phyloP scores from a whole-genome alignment of 2,113 vertebrate species.

The Cephalopholis sonnerati region DNA sequence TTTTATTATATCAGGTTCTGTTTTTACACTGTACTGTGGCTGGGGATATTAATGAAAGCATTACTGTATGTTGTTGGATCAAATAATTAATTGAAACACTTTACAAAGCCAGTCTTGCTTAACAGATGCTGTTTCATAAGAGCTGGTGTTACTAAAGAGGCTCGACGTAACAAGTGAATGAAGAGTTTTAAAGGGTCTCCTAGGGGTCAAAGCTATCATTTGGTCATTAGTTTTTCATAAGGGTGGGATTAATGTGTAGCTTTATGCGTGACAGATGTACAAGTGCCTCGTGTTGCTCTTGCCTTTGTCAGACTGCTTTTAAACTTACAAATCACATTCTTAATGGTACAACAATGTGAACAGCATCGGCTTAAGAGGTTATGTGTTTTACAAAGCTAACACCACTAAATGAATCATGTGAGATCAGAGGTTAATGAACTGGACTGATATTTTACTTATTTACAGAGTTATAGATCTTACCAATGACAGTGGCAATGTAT shows the following conservation, averaged over 20 bases:
- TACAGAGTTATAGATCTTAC: not conserved
- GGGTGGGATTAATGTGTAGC: conserved; percentile 44
- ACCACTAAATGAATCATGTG: not conserved
- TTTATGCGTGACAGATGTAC: conserved; percentile 26
- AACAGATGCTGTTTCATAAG: not conserved
- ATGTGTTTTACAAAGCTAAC: not conserved
- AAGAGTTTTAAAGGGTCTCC: conserved; percentile 43
- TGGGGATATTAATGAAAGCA: not conserved
- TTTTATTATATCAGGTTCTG: not conserved
- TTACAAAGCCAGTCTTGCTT: not conserved
- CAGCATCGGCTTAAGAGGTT: not conserved
- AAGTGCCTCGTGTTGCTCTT: not conserved
- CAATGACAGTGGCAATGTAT: not conserved
- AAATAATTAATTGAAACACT: not conserved
- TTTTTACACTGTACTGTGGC: not conserved
- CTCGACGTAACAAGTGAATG: not conserved
- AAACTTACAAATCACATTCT: not conserved
- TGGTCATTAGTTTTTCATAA: conserved; percentile 64
- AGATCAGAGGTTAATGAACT: not conserved
- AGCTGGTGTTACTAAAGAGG: not conserved
- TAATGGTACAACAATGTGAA: not conserved
- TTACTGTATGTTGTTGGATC: not conserved
- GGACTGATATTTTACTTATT: not conserved
- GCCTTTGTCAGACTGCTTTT: not conserved
- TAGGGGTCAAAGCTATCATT: conserved; percentile 54